A percentile compares a stretch with the other conserved stretches of the same genome.
Evolutionary conservation across 2,888 invertebrate species (phyloP).

Genomic region (Andricus curvator): DNA sequence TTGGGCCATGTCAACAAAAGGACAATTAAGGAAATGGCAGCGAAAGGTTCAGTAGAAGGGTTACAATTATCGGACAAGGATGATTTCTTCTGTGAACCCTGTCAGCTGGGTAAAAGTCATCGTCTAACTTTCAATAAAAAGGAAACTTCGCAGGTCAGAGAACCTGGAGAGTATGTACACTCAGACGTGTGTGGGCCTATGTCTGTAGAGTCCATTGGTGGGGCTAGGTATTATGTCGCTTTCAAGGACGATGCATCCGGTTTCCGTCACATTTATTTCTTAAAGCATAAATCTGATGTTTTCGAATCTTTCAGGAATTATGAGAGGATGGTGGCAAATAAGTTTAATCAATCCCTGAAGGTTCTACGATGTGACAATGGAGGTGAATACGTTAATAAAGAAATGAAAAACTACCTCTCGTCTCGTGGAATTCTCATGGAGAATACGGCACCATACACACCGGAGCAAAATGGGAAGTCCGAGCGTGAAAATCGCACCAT

Average conservation of each 20-base stretch:
- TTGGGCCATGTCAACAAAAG: conserved; percentile 53
- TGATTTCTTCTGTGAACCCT: conserved; percentile 49
- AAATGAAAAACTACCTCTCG: conserved; percentile 28
- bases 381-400: conserved; percentile 34
- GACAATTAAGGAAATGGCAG: conserved; percentile 45
- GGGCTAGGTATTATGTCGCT: conserved; percentile 50
- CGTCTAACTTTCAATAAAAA: conserved; percentile 43
- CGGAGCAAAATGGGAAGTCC: conserved; percentile 53
- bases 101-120: conserved; percentile 45
- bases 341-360: conserved; percentile 32
- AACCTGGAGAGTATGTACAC: conserved; percentile 46
- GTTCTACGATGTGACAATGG: not conserved
- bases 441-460: conserved; percentile 45
- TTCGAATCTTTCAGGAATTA: conserved; percentile 39
- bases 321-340: conserved; percentile 27
- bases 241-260: conserved; percentile 56
- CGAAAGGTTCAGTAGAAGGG: conserved; percentile 48
- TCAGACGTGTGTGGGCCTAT: conserved; percentile 59
- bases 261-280: conserved; percentile 51
- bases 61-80: conserved; percentile 45
- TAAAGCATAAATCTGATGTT: conserved; percentile 49
- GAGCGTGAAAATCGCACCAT: conserved; percentile 55
- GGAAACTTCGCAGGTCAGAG: not conserved
- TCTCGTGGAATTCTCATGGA: conserved; percentile 32
- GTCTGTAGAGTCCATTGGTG: conserved; percentile 54